Percentiles rank a stretch among this genome's conserved stretches.
phyloP scores from a whole-genome alignment of 2,113 vertebrate genomes.

The Pyxicephalus adspersus region DNA sequence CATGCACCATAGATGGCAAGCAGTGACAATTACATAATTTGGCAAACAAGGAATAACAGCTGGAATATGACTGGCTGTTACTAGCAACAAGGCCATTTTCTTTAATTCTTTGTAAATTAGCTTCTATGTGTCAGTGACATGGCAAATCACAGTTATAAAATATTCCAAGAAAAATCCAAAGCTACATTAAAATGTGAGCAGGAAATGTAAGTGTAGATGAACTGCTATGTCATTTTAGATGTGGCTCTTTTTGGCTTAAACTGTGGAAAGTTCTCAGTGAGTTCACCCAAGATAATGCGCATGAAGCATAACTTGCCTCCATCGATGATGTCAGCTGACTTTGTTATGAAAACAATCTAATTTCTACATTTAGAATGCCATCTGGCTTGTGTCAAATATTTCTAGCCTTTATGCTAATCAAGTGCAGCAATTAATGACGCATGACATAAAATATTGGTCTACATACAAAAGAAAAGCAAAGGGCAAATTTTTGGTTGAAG shows the following conservation, averaged over 20 bases:
- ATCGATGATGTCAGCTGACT: constrained; percentile 15
- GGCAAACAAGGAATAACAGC: too few relatives aligned
- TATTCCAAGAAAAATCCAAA: not conserved
- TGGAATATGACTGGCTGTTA: too few relatives aligned
- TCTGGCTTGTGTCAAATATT: constrained; percentile 34
- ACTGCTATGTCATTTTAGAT: not conserved
- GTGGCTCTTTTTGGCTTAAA: constrained; percentile 3
- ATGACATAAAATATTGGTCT: constrained; percentile 22
- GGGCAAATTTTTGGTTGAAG: not conserved
- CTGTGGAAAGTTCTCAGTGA: constrained; percentile 21
- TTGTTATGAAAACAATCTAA: constrained; percentile 41
- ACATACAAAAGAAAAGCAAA: constrained; percentile 7
- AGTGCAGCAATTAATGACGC: constrained; percentile 21
- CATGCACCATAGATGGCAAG: too few relatives aligned
- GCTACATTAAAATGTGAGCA: not conserved
- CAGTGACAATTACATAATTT: too few relatives aligned
- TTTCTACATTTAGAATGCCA: constrained; percentile 29
- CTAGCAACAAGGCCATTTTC: too few relatives aligned
- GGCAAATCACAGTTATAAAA: too few relatives aligned
- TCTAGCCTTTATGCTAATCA: constrained; percentile 26
- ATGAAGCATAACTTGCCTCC: constrained; percentile 5
- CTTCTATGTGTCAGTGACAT: too few relatives aligned
- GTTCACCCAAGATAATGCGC: constrained; percentile 32
- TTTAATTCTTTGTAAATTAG: too few relatives aligned
- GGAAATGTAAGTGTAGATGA: not conserved